Percentiles rank a stretch among this genome's conserved stretches.
phyloP scores from a whole-genome alignment of 2,797 vertebrate genomes.

The Tragopan temminckii region DNA sequence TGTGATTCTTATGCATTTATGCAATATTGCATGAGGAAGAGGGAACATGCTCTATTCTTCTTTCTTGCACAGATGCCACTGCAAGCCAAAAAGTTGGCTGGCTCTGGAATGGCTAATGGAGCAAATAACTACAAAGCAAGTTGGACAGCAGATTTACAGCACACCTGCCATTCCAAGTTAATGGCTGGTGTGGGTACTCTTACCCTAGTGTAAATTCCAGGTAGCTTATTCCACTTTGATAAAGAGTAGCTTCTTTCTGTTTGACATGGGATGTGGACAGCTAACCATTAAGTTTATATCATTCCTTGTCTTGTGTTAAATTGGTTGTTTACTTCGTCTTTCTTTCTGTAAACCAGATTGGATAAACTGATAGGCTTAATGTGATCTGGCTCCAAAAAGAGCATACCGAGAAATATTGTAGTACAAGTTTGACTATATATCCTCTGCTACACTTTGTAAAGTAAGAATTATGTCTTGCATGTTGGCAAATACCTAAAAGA shows the following conservation, averaged over 20 bases:
- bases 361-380: background rate
- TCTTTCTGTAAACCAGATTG: background rate
- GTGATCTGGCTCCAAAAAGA: background rate
- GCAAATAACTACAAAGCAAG: background rate
- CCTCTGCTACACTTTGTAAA: constrained; percentile 13
- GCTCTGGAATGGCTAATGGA: background rate
- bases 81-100: background rate
- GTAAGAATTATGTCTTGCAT: background rate
- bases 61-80: background rate
- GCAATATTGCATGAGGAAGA: background rate
- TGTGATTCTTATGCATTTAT: background rate
- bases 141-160: background rate
- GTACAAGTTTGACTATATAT: background rate
- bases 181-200: background rate
- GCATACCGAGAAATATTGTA: background rate
- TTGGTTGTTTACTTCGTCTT: background rate
- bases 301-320: background rate
- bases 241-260: background rate
- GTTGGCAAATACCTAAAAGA: constrained; percentile 18
- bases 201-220: background rate
- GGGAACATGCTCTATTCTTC: background rate
- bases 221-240: background rate
- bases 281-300: constrained; percentile 4
- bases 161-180: background rate
- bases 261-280: background rate